phyloP scores from a whole-genome alignment of 2,797 vertebrate genomes.

The Rallus crepitans region DNA sequence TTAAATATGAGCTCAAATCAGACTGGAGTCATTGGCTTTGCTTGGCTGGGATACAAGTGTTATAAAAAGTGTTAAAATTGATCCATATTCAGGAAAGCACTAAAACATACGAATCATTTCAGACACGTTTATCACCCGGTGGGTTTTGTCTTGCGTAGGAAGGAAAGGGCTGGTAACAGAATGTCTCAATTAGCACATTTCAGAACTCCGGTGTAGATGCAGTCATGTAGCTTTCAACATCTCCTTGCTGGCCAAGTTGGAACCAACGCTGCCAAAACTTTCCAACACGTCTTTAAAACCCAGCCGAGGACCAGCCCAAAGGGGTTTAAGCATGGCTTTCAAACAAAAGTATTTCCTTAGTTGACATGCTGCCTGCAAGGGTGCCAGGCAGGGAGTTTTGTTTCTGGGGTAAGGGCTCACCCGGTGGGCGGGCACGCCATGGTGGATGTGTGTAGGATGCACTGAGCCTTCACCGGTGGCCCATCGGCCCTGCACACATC shows the following conservation, averaged over 20 bases:
- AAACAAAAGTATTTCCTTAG: not conserved
- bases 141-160: constrained; percentile 55
- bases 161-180: constrained; percentile 49
- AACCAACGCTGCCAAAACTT: constrained; percentile 21
- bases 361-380: not conserved
- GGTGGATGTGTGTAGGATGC: rapidly evolving
- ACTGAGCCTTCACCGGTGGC: not conserved
- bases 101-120: constrained; percentile 19
- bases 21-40: not conserved
- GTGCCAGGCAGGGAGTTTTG: rapidly evolving
- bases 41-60: constrained; percentile 2
- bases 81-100: constrained; percentile 44
- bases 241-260: constrained; percentile 18
- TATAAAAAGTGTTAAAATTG: constrained; percentile 43
- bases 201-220: constrained; percentile 33
- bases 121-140: constrained; percentile 6
- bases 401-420: not conserved
- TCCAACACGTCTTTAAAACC: constrained; percentile 24
- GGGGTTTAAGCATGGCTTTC: not conserved
- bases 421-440: rapidly evolving
- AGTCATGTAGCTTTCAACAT: constrained; percentile 10
- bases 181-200: constrained; percentile 61
- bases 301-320: not conserved
- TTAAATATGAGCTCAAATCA: not conserved
- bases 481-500: not conserved